Conservation (phyloP, 2,797 vertebrate genomes). For the Melanotaenia trifasciata region DNA sequence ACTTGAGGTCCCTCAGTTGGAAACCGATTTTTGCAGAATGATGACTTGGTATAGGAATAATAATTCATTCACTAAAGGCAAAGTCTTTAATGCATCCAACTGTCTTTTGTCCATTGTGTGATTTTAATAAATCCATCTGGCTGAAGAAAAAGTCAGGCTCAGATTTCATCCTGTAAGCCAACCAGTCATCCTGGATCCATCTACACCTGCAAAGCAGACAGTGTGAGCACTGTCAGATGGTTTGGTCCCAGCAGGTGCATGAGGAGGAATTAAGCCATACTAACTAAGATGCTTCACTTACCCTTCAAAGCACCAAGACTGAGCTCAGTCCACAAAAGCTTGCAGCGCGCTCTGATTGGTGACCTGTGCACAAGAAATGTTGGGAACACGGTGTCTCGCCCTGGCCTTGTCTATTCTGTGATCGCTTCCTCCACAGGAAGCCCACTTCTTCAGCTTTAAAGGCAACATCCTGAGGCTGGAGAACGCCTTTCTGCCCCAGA, state of each 20-base stretch:
- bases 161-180: neutral
- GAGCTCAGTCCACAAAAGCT: constrained; percentile 8
- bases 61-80: constrained; percentile 22
- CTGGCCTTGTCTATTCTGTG: constrained; percentile 78
- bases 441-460: constrained; percentile 83
- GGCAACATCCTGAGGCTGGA: constrained; percentile 84
- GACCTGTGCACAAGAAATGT: constrained; percentile 64
- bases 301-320: constrained; percentile 17
- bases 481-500: constrained; percentile 81
- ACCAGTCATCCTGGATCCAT: constrained; percentile 41
- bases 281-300: constrained; percentile 33
- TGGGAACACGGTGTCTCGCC: constrained; percentile 71
- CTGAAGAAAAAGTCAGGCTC: constrained; percentile 12
- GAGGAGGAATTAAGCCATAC: neutral
- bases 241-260: constrained; percentile 22
- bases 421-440: constrained; percentile 86
- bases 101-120: constrained; percentile 27
- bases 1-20: constrained; percentile 19
- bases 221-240: neutral
- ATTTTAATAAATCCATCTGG: constrained; percentile 29
- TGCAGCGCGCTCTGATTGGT: constrained; percentile 20
- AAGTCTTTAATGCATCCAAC: constrained; percentile 15
- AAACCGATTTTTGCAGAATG: neutral
- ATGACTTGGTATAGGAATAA: constrained; percentile 2
- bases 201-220: constrained; percentile 37